These are phyloP conservation scores for Heliothis virescens DNA, from an alignment of 1,140 invertebrate species.

Conservation along the genomic window DNA sequence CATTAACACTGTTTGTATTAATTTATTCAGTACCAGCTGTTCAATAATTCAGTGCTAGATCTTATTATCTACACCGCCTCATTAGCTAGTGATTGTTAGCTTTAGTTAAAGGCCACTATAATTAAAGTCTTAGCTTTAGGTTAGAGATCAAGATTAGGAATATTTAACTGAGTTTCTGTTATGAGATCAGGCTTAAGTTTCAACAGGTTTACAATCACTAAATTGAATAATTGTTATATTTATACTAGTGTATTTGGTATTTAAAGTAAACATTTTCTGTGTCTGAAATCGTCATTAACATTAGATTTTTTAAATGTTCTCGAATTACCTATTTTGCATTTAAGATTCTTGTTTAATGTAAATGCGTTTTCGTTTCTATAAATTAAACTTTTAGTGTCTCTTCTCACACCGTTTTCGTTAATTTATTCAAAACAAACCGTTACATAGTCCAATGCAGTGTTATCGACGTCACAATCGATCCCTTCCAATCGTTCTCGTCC, in stretches of 20 bases:
- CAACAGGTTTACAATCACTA: neutral
- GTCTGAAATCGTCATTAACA: neutral
- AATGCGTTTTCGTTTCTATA: neutral
- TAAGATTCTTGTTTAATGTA: neutral
- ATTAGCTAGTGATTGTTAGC: constrained; percentile 6
- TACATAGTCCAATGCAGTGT: constrained; percentile 4
- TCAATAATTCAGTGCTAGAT: constrained; percentile 15
- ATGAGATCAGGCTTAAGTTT: neutral
- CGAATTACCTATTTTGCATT: neutral
- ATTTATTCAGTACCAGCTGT: constrained; percentile 6
- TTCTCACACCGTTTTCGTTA: constrained; percentile 12
- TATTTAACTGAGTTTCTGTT: neutral
- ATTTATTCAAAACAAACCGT: constrained; percentile 24
- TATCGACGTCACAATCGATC: constrained; percentile 42
- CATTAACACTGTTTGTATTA: constrained; percentile 32
- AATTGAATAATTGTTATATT: neutral
- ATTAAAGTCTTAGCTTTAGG: neutral
- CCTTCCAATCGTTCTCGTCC: constrained; percentile 32
- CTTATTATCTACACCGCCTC: neutral
- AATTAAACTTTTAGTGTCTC: neutral
- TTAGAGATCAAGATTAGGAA: neutral
- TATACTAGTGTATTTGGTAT: neutral
- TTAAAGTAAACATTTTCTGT: neutral
- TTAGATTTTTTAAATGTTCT: neutral
- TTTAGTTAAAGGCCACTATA: neutral